Evolutionary conservation across 2,888 invertebrate species (phyloP), one percentile per base, ranked within the genome.

Genomic region (Furcula furcula): DNA sequence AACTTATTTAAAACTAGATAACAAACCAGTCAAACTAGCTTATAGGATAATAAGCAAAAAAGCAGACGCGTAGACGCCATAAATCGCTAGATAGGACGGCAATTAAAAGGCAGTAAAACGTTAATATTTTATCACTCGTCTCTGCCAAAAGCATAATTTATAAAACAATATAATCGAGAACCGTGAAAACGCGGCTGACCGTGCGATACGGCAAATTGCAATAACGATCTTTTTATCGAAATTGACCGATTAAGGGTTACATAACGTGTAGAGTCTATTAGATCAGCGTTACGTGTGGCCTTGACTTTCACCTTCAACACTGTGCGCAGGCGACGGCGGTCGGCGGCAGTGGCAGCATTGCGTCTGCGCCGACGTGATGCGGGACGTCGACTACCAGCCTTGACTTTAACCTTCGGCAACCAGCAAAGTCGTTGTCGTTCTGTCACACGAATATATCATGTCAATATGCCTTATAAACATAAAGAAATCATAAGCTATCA

Each of bases 241-340:
- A 47, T 46, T 35, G 23, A 37, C 49, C 31, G 30, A 54, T 55
- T 37, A 37, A 20, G 31, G 42, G 32, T 71, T 70, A 68, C 52
- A 64, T 71, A 72, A 70, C 49, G 47, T 46, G 53, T 57, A 64
- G 45, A 54, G 53, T 37, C 49, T 37, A 59, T 61, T 62, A 64
- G 51, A 65, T 46, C 46, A 46, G 51, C 29, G 40, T 55, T 58
- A 65, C 64, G 55, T 54, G 55, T 50, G 53, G 34, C 76, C 77
- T 78, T 77, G 77, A 78, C 78, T 78, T 77, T 78, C 74, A 73
- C 75, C 75, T 73, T 69, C 68, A 62, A 55, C 66, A 66, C 66
- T 65, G 57, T 19, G 44, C 40, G 40, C 48, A 27, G 38, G 34
- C 38, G 27, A 22, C 31, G 41, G 29, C 34, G 31, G 37, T 36